A percentile compares a stretch with the other conserved stretches of the same genome.
Conservation (phyloP, 2,113 vertebrate genomes). For the Tringa solitaria region DNA sequence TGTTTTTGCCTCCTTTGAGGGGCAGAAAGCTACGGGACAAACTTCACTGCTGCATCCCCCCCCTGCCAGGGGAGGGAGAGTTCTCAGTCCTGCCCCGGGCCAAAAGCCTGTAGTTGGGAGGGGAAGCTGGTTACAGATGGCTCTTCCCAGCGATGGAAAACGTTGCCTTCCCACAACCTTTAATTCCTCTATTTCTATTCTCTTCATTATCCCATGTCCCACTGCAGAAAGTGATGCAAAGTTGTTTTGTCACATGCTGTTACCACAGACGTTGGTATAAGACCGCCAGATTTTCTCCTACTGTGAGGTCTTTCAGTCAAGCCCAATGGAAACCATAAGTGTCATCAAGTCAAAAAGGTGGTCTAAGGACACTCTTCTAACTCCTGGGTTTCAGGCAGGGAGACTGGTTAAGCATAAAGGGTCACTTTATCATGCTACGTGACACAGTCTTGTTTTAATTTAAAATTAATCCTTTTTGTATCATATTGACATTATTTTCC, state of each 20-base stretch:
- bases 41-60: not conserved
- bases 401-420: not conserved
- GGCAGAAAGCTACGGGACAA: not conserved
- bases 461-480: not conserved
- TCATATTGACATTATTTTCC: not conserved
- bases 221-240: not conserved
- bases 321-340: not conserved
- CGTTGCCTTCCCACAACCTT: not conserved
- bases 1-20: not conserved
- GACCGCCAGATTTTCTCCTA: not conserved
- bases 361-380: not conserved
- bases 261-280: not conserved
- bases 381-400: not conserved
- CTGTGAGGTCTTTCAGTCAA: not conserved
- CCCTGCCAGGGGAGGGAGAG: not conserved
- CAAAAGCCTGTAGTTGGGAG: not conserved
- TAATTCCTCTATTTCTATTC: not conserved
- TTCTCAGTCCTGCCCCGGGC: not conserved
- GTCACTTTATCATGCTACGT: not conserved
- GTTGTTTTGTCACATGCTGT: not conserved
- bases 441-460: not conserved
- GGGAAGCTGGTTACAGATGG: not conserved
- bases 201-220: accelerated
- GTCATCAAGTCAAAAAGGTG: not conserved
- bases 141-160: not conserved